A percentile compares a stretch with the other conserved stretches of the same genome.
These are phyloP conservation scores for Drosophila serrata DNA, from an alignment of 1,140 invertebrate genomes.

Conservation along the genomic window DNA sequence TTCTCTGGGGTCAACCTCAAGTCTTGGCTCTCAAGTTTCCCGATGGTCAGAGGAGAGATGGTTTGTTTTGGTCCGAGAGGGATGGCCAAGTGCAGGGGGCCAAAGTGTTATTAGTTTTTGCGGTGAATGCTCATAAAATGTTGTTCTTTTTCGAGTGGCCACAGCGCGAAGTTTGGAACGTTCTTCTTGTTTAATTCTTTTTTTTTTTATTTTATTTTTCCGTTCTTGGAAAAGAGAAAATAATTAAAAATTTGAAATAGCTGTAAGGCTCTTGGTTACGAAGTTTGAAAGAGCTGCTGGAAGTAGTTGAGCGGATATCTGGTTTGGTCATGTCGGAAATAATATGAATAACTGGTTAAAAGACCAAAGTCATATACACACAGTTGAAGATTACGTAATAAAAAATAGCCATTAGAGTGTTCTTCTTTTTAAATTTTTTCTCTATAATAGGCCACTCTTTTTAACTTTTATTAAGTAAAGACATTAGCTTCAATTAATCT, in stretches of 20 bases:
- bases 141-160: slow-evolving; percentile 70
- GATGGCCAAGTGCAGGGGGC: slow-evolving; percentile 9
- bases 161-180: slow-evolving; percentile 56
- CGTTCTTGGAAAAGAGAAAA: slow-evolving; percentile 52
- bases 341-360: slow-evolving; percentile 3
- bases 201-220: slow-evolving; percentile 23
- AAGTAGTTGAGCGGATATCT: slow-evolving; percentile 48
- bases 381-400: background rate
- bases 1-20: slow-evolving; percentile 70
- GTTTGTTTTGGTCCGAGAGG: slow-evolving; percentile 16
- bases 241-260: slow-evolving; percentile 79
- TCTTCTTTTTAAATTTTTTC: background rate
- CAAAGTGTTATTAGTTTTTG: slow-evolving; percentile 81
- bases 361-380: background rate
- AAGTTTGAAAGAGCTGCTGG: slow-evolving; percentile 58
- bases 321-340: slow-evolving; percentile 32
- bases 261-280: slow-evolving; percentile 61
- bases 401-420: background rate
- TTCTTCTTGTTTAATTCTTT: slow-evolving; percentile 38
- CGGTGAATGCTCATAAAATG: slow-evolving; percentile 78
- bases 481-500: slow-evolving; percentile 29
- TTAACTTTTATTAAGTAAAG: slow-evolving; percentile 7
- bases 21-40: slow-evolving; percentile 67
- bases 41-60: slow-evolving; percentile 14
- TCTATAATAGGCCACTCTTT: background rate